Evolutionary conservation across 2,797 vertebrate genomes (phyloP).

Genomic region (Masticophis lateralis): DNA sequence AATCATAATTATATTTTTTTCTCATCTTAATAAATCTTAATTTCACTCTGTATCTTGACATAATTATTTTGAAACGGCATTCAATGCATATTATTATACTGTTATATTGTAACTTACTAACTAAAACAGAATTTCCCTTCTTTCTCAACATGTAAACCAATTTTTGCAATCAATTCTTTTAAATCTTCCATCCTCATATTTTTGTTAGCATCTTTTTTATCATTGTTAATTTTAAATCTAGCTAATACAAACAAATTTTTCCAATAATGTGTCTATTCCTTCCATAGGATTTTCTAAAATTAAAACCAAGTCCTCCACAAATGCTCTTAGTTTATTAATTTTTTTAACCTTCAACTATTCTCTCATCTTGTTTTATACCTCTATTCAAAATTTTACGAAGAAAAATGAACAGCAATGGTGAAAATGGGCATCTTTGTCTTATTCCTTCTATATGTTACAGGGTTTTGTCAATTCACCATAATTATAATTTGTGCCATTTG

Average conservation of each 20-base stretch:
- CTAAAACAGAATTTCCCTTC: background rate
- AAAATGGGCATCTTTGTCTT: background rate
- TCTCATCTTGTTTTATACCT: background rate
- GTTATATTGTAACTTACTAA: background rate
- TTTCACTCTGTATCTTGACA: background rate
- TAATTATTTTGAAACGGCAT: background rate
- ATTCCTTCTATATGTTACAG: background rate
- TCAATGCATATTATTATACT: background rate
- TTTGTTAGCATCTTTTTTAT: background rate
- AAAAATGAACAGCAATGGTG: background rate
- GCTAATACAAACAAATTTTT: background rate
- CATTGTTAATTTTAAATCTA: background rate
- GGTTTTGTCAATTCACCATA: background rate
- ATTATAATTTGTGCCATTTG: background rate
- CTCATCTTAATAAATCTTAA: background rate
- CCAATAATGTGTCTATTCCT: background rate
- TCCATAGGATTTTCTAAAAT: background rate
- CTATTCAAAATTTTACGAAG: background rate
- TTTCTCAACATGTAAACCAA: background rate
- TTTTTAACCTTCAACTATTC: background rate
- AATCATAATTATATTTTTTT: background rate
- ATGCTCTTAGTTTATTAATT: background rate
- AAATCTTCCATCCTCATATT: background rate
- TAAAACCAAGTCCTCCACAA: background rate
- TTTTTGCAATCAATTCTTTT: background rate